Percentiles rank a stretch among this genome's conserved stretches.
phyloP scores from a whole-genome alignment of 2,113 vertebrate species.

The Turnix velox region DNA sequence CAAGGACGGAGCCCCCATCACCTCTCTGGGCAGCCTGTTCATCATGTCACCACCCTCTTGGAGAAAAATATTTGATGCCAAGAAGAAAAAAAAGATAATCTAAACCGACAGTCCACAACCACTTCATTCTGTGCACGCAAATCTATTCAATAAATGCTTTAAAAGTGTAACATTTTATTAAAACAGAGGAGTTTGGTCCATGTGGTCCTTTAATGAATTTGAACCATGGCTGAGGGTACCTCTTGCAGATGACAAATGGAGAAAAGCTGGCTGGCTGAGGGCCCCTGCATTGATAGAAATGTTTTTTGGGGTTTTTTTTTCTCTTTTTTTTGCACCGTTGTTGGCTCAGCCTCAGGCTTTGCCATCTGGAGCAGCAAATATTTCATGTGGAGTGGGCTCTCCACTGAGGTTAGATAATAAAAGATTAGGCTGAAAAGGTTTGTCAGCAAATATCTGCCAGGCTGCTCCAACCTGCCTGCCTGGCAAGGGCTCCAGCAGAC shows the following conservation, averaged over 20 bases:
- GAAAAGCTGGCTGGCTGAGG: neutral
- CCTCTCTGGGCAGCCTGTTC: no score
- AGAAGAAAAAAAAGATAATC: no score
- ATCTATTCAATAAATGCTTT: neutral
- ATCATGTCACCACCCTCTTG: no score
- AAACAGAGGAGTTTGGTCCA: neutral
- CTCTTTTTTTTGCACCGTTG: conserved; percentile 26
- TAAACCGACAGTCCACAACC: neutral
- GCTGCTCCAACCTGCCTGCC: neutral
- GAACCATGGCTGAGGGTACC: neutral
- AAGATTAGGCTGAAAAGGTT: conserved; percentile 31
- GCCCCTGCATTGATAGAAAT: neutral
- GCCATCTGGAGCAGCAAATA: conserved; percentile 58
- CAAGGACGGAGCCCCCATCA: no score
- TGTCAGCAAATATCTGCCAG: conserved; percentile 25
- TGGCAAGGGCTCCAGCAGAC: neutral
- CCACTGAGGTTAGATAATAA: conserved; percentile 8
- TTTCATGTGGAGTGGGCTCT: conserved; percentile 36
- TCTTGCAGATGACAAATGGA: neutral
- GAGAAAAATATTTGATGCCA: no score
- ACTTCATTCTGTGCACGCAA: neutral
- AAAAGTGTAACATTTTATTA: neutral
- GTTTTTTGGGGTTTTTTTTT: no score
- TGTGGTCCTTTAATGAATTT: neutral
- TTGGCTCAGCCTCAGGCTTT: conserved; percentile 15